Percentiles rank a stretch among this genome's conserved stretches.
phyloP scores from a whole-genome alignment of 2,797 vertebrate genomes.

The Gallinago nigripennis region DNA sequence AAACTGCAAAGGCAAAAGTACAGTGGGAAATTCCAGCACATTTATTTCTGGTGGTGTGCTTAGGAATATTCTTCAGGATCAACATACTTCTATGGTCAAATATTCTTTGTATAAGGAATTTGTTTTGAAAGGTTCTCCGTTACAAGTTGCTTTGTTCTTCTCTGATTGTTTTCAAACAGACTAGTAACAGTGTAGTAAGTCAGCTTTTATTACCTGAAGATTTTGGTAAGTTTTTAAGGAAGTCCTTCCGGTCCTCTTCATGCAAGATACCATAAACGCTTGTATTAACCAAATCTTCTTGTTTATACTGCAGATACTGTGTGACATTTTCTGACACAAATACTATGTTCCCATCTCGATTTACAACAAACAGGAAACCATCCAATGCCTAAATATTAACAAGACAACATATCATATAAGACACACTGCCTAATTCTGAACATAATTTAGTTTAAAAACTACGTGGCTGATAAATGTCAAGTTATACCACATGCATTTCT shows the following conservation, averaged over 20 bases:
- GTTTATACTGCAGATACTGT: conserved; percentile 96
- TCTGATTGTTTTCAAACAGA: neutral
- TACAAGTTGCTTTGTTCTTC: neutral
- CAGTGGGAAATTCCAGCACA: neutral
- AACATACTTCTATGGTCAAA: neutral
- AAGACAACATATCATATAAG: neutral
- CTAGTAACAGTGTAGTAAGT: neutral
- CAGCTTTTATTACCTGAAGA: conserved; percentile 81
- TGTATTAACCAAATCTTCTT: conserved; percentile 96
- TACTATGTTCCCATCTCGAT: conserved; percentile 95
- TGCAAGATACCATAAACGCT: conserved; percentile 96
- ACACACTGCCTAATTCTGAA: neutral
- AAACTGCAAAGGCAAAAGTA: neutral
- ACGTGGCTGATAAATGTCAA: neutral
- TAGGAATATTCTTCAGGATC: neutral
- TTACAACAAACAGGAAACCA: conserved; percentile 97
- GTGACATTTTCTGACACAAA: conserved; percentile 99
- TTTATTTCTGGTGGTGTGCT: neutral
- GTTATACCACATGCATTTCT: neutral
- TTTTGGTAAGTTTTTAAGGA: conserved; percentile 96
- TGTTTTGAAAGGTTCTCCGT: neutral
- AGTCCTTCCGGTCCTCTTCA: conserved; percentile 93
- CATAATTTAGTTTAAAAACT: neutral
- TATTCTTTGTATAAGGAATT: neutral
- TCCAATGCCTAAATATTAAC: conserved; percentile 88